Percentiles rank a stretch among this genome's conserved stretches.
Conservation (phyloP, 2,888 invertebrate species). For the Drosophila lacicola region DNA sequence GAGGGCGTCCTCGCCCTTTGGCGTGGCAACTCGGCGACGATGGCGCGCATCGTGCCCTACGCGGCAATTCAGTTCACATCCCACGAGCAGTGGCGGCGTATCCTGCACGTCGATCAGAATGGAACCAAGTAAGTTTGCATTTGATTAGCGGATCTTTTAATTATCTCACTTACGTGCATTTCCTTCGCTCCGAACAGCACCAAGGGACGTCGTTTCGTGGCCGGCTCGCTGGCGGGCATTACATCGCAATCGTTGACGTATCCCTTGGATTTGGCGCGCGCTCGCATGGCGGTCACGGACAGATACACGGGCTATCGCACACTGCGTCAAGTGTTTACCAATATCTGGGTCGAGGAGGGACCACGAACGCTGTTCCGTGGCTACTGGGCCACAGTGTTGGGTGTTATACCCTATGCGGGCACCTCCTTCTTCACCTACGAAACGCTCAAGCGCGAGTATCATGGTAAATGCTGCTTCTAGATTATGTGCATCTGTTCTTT, state of each 20-base stretch:
- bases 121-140: constrained; percentile 85
- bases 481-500: neutral
- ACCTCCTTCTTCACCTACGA: constrained; percentile 99
- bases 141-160: neutral
- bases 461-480: constrained; percentile 86
- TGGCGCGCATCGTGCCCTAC: constrained; percentile 98
- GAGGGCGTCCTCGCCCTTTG: constrained; percentile 95
- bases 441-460: constrained; percentile 92
- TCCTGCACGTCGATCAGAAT: constrained; percentile 90
- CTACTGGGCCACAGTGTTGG: constrained; percentile 94
- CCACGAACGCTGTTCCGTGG: constrained; percentile 92
- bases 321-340: constrained; percentile 87
- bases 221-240: constrained; percentile 97
- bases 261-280: constrained; percentile 97
- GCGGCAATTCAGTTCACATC: constrained; percentile 99
- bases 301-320: constrained; percentile 89
- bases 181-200: constrained; percentile 71
- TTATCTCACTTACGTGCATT: neutral
- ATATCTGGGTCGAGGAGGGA: constrained; percentile 92
- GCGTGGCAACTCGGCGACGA: constrained; percentile 99
- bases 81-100: constrained; percentile 97
- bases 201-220: constrained; percentile 87
- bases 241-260: constrained; percentile 98
- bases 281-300: constrained; percentile 97
- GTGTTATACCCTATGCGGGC: constrained; percentile 98